Evolutionary conservation across 2,888 invertebrate species (phyloP), one percentile per base, ranked within the genome.

Genomic region (Tetropium fuscum): DNA sequence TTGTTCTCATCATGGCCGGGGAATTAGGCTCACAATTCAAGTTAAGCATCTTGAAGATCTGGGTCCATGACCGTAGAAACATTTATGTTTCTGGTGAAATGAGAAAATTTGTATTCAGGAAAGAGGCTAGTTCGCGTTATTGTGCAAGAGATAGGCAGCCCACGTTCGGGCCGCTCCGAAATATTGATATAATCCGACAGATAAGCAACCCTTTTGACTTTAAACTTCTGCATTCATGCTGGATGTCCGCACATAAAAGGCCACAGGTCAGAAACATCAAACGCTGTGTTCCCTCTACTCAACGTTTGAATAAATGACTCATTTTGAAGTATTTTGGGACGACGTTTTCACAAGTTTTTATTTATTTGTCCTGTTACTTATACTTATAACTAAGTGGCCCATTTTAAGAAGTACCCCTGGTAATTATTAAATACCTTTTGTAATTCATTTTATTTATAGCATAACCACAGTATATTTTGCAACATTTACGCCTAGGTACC

Each of bases 91-190:
- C 71, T 73, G 68, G 64, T 72, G 72, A 78, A 80, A 78, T 78
- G 77, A 76, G 76, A 72, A 74, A 77, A 78, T 80, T 80, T 79
- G 75, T 79, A 80, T 80, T 78, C 80, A 77, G 73, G 70, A 71
- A 72, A 67, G 66, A 69, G 59, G 67, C 60, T 66, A 67, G 60
- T 66, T 63, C 70, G 40, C 70, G 63, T 76, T 74, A 75, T 77
- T 77, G 74, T 74, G 66, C 69, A 65, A 20, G 61, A 77, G 78
- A 78, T 78, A 78, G 77, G 69, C 77, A 72, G 73, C 80, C 79
- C 80, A 80, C 79, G 79, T 79, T 70, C 71, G 49, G 65, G 70
- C 70, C 72, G 73, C 71, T 71, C 76, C 73, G 71, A 78, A 78
- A 78, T 76, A 77, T 79, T 77, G 79, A 78, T 79, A 75, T 78